phyloP scores from a whole-genome alignment of 92 coral and sea anemone genomes.

The Bergia puertoricense region DNA sequence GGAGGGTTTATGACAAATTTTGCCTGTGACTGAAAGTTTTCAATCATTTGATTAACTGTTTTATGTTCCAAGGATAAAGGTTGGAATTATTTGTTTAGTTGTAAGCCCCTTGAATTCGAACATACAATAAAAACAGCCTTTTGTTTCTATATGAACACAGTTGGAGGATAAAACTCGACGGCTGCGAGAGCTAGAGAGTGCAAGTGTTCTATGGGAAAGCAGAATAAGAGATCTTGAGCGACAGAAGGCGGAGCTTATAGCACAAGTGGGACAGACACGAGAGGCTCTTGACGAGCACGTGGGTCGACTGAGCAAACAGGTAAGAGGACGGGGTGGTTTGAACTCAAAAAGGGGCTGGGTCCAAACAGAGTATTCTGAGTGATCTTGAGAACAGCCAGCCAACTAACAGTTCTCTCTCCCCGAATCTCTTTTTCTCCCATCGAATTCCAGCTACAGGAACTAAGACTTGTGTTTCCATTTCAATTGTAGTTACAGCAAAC shows the following conservation, averaged over 20 bases:
- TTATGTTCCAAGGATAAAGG: background rate
- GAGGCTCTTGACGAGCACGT: constrained; percentile 93
- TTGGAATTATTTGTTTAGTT: background rate
- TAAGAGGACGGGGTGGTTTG: background rate
- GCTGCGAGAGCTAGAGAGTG: constrained; percentile 84
- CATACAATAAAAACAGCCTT: background rate
- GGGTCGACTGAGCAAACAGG: constrained; percentile 93
- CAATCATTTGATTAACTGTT: background rate
- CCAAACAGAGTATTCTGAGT: no score
- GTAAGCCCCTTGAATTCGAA: background rate
- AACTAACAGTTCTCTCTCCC: background rate
- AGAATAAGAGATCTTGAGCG: constrained; percentile 89
- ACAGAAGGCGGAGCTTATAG: constrained; percentile 79
- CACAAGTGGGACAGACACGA: constrained; percentile 79
- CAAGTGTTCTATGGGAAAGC: constrained; percentile 90
- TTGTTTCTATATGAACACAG: constrained; percentile 35
- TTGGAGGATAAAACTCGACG: constrained; percentile 93
- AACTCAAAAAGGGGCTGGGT: background rate
- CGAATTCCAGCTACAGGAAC: background rate
- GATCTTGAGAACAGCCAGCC: background rate
- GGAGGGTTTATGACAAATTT: no score
- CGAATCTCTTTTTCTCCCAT: background rate
- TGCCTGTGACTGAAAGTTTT: no score
- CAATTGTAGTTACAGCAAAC: constrained; percentile 79
- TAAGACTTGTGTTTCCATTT: background rate